phyloP scores from a whole-genome alignment of 2,113 vertebrate genomes.

The Gasterosteus aculeatus region DNA sequence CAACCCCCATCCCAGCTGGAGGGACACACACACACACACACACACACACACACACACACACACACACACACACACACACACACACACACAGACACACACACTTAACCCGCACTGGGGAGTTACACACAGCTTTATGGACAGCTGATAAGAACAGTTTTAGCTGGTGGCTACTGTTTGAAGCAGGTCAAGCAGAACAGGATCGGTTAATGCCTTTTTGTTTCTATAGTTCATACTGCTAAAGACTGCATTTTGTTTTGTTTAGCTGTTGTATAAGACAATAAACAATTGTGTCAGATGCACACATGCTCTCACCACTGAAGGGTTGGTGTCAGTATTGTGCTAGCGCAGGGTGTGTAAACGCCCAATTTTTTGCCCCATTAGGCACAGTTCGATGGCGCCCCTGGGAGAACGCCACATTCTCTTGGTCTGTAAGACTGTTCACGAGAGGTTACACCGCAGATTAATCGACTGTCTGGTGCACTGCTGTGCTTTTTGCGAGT shows the following conservation, averaged over 20 bases:
- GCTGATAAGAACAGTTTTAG: slow-evolving; percentile 78
- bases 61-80: slow-evolving; percentile 50
- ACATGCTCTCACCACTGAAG: slow-evolving; percentile 48
- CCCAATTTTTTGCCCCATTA: slow-evolving; percentile 72
- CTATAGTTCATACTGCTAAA: slow-evolving; percentile 58
- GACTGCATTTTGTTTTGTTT: slow-evolving; percentile 54
- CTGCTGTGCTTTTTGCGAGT: slow-evolving; percentile 14
- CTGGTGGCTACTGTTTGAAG: slow-evolving; percentile 76
- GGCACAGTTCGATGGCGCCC: slow-evolving; percentile 66
- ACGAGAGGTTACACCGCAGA: slow-evolving; percentile 31
- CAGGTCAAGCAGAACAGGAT: slow-evolving; percentile 80
- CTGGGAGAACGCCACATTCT: slow-evolving; percentile 56
- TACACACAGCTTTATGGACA: slow-evolving; percentile 70
- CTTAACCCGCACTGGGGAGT: slow-evolving; percentile 55
- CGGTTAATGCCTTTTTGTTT: slow-evolving; percentile 76
- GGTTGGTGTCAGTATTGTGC: slow-evolving; percentile 62
- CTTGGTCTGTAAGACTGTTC: slow-evolving; percentile 41
- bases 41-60: slow-evolving; percentile 32
- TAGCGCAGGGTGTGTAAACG: slow-evolving; percentile 61
- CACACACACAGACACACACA: slow-evolving; percentile 32
- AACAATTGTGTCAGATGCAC: slow-evolving; percentile 65
- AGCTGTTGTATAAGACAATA: slow-evolving; percentile 64
- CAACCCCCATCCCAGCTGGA: slow-evolving; percentile 81
- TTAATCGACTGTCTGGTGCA: slow-evolving; percentile 39
- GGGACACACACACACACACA: slow-evolving; percentile 53